Evolutionary conservation across 2,797 vertebrate species (phyloP), one percentile per base, ranked within the genome.

Genomic region (Allobates femoralis): DNA sequence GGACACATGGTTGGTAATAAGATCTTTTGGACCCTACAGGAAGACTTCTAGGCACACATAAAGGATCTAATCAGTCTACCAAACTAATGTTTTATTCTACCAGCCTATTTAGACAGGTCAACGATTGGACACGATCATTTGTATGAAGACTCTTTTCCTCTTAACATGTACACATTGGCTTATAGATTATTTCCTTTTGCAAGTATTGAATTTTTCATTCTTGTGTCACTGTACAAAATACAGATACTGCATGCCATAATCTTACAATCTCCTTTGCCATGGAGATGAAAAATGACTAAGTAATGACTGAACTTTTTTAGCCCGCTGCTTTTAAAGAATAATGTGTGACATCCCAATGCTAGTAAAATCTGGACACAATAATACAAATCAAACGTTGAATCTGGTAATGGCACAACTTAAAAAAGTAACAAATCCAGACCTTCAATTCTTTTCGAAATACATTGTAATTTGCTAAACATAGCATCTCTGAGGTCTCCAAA

Each of bases 391-490:
- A 26, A 37, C 56, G 34, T 18, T 37, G 6, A 37, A 82, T 58
- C 30, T 55, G 16, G 41, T 51, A 41, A 41, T 73, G 81, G 66
- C 51, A 56, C 53, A 12, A 56, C 32, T 41, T 82, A 26, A 58
- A 82, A 46, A 50, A 75, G 37, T 32, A n/a, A 26, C 10, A 83
- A 73, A 83, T 50, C 28, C 73, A 37, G n/a, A 41, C 81, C 81
- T 75, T 75, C 56, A 83, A 84, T 84, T 46, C n/a, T n/a, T 74
- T 51, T 62, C 60, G 50, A 84, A 74, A 84, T 82, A 73, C 41
- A 85, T 67, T 69, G 73, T 55, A 69, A 74, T 58, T 53, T 76
- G 58, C 69, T 78, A 80, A 86, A 74, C 74, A n/a, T 76, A 46
- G 79, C 12, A 81, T 81, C 73, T 56, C 51, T 69, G 79, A 67